A percentile compares a stretch with the other conserved stretches of the same genome.
Conservation (phyloP, 2,888 invertebrate genomes). For the Eubasilissa splendida region DNA sequence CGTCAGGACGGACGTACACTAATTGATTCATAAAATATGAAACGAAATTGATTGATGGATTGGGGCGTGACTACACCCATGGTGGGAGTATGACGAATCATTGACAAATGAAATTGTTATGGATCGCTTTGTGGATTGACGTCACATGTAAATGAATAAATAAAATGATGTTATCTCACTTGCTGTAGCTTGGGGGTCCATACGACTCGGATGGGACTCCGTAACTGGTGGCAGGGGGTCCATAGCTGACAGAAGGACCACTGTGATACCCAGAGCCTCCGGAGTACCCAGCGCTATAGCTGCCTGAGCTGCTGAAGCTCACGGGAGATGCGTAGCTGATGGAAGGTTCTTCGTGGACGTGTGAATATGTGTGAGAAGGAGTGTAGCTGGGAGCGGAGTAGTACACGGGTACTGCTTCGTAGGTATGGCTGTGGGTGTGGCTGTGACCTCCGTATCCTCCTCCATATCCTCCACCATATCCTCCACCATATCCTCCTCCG, state of each 20-base stretch:
- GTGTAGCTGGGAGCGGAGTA: conserved; percentile 5
- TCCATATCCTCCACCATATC: conserved; percentile 25
- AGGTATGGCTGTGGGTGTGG: neutral
- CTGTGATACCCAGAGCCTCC: conserved; percentile 4
- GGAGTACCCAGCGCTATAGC: neutral
- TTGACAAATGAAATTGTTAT: no score
- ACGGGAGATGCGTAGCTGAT: conserved; percentile 15
- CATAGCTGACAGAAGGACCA: conserved; percentile 36
- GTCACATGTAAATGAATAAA: no score
- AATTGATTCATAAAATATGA: no score
- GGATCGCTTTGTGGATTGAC: no score
- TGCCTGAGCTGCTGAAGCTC: neutral
- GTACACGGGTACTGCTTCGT: neutral
- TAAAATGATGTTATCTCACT: neutral
- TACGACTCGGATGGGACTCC: conserved; percentile 45
- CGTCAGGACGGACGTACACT: no score
- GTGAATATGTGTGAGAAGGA: conserved; percentile 1
- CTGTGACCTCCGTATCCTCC: conserved; percentile 44
- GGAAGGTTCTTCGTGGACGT: neutral
- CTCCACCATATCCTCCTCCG: conserved; percentile 11
- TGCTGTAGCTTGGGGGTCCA: conserved; percentile 47
- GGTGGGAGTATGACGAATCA: no score
- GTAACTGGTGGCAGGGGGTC: conserved; percentile 49
- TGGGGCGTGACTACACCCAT: no score
- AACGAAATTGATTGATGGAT: no score